These are phyloP conservation scores for Acanthococcus lagerstroemiae DNA, from an alignment of 2,888 invertebrate species.

Conservation along the genomic window DNA sequence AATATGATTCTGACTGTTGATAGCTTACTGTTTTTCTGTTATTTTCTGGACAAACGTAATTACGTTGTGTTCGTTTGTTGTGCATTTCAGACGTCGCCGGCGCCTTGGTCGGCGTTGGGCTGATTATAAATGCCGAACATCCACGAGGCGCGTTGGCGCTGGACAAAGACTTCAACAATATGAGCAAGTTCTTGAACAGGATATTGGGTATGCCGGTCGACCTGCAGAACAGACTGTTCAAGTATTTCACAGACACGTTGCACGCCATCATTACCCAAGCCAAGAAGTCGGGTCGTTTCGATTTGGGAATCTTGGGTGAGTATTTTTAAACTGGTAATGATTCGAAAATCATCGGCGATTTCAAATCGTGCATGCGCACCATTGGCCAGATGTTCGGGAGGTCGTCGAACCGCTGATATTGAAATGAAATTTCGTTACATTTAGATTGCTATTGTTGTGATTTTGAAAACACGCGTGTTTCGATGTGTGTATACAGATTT, in stretches of 20 bases:
- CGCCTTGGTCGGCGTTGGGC: slow-evolving; percentile 90
- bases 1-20: background rate
- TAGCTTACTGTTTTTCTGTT: background rate
- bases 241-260: slow-evolving; percentile 94
- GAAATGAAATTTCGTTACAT: too few species aligned
- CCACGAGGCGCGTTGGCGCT: slow-evolving; percentile 68
- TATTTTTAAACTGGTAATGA: too few species aligned
- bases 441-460: background rate
- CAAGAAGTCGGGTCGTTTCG: slow-evolving; percentile 87
- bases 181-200: slow-evolving; percentile 95
- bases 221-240: slow-evolving; percentile 90
- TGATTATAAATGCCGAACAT: slow-evolving; percentile 76
- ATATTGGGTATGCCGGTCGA: slow-evolving; percentile 97
- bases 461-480: background rate
- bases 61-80: background rate
- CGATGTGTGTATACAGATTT: slow-evolving; percentile 57
- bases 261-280: slow-evolving; percentile 86
- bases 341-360: background rate
- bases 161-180: slow-evolving; percentile 92
- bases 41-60: background rate
- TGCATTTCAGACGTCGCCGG: slow-evolving; percentile 63
- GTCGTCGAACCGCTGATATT: too few species aligned
- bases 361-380: too few species aligned
- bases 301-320: slow-evolving; percentile 72
- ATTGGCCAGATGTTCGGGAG: too few species aligned